phyloP scores from a whole-genome alignment of 2,888 invertebrate genomes.

The Abrostola triplasia region DNA sequence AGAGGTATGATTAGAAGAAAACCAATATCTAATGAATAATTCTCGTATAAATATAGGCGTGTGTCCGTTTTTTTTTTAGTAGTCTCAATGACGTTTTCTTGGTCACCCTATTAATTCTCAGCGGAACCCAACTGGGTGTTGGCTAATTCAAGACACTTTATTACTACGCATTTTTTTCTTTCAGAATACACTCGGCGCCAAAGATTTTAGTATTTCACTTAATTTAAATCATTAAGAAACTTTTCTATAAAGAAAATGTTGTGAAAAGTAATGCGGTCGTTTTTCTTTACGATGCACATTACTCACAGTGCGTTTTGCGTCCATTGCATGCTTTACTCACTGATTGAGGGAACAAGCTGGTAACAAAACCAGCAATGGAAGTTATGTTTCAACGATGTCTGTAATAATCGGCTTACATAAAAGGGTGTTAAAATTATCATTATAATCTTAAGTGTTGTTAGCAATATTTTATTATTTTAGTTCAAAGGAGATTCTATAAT shows the following conservation, averaged over 20 bases:
- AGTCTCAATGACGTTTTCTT: background rate
- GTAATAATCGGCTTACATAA: background rate
- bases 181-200: slow-evolving; percentile 31
- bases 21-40: no score
- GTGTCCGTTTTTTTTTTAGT: background rate
- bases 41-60: no score
- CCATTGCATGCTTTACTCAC: slow-evolving; percentile 5
- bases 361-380: slow-evolving; percentile 12
- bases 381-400: background rate
- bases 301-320: slow-evolving; percentile 7
- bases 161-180: slow-evolving; percentile 49
- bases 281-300: slow-evolving; percentile 39
- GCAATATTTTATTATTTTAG: slow-evolving; percentile 1
- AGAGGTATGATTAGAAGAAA: no score
- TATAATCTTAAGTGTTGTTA: background rate
- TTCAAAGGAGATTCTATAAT: background rate
- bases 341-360: fast-evolving
- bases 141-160: slow-evolving; percentile 61
- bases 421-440: slow-evolving; percentile 6
- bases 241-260: slow-evolving; percentile 26
- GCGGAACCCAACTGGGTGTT: slow-evolving; percentile 45
- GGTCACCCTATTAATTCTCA: slow-evolving; percentile 29
- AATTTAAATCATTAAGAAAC: slow-evolving; percentile 32
- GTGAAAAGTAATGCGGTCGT: slow-evolving; percentile 30
- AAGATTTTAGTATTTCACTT: slow-evolving; percentile 47